Evolutionary conservation across 64 coral and sea anemone species (phyloP).

Genomic region (Astreopora myriophthalma): DNA sequence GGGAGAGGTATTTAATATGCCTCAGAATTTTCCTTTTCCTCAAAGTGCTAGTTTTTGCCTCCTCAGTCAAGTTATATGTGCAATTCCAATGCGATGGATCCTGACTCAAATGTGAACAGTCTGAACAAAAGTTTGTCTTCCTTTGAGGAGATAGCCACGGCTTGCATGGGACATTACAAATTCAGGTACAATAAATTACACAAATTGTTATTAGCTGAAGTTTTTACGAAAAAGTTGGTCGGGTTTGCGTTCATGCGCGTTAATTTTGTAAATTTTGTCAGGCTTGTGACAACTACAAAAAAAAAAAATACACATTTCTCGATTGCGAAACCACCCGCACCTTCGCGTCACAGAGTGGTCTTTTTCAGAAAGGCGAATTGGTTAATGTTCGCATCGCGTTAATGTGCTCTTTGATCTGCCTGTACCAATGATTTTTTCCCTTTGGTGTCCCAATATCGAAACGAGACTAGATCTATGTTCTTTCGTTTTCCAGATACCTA

Average conservation of each 20-base stretch:
- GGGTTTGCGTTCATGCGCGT: too few relatives aligned
- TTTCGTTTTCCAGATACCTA: constrained; percentile 72
- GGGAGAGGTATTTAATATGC: too few relatives aligned
- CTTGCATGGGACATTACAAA: constrained; percentile 91
- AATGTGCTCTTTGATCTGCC: too few relatives aligned
- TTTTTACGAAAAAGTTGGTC: background rate
- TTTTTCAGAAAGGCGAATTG: too few relatives aligned
- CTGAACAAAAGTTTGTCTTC: constrained; percentile 90
- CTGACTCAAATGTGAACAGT: constrained; percentile 76
- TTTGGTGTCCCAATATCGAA: background rate
- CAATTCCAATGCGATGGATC: constrained; percentile 90
- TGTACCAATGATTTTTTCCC: background rate
- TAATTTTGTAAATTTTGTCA: too few relatives aligned
- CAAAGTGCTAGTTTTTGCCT: background rate
- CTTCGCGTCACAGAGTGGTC: too few relatives aligned
- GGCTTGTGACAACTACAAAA: too few relatives aligned
- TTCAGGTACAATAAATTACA: constrained; percentile 66
- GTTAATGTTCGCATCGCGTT: too few relatives aligned
- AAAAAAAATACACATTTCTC: too few relatives aligned
- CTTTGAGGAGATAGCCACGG: constrained; percentile 91
- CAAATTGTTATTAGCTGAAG: too few relatives aligned
- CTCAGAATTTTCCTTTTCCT: background rate
- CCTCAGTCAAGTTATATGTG: constrained; percentile 89
- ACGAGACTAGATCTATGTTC: background rate
- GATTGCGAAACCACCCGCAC: too few relatives aligned